A percentile compares a stretch with the other conserved stretches of the same genome.
Evolutionary conservation across 2,113 vertebrate genomes (phyloP).

Genomic region (Gambusia holbrooki): DNA sequence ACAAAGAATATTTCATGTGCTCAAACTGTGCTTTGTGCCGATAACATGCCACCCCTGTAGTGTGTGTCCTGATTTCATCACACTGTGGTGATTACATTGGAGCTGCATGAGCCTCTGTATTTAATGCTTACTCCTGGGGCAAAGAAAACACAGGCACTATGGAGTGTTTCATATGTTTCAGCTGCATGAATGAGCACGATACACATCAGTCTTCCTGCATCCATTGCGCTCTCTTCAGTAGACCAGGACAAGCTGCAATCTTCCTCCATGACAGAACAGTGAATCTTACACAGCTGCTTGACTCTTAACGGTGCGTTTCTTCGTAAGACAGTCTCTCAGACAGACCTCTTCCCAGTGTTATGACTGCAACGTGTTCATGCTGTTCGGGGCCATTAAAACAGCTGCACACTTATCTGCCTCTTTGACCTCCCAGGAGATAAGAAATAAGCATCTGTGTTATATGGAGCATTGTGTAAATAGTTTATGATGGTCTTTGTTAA

Average conservation of each 20-base stretch:
- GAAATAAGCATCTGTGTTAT: background rate
- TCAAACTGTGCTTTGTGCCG: background rate
- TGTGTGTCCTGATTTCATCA: slow-evolving; percentile 12
- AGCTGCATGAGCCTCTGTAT: slow-evolving; percentile 11
- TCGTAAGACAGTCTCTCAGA: slow-evolving; percentile 17
- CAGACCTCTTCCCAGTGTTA: slow-evolving; percentile 55
- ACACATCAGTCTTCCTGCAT: slow-evolving; percentile 64
- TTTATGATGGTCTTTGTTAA: background rate
- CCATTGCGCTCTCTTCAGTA: slow-evolving; percentile 67
- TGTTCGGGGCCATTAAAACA: slow-evolving; percentile 19
- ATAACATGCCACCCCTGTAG: background rate
- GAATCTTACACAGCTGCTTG: slow-evolving; percentile 72
- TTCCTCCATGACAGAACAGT: slow-evolving; percentile 53
- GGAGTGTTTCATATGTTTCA: slow-evolving; percentile 63
- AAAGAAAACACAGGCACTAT: slow-evolving; percentile 29
- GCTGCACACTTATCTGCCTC: slow-evolving; percentile 15
- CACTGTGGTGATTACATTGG: slow-evolving; percentile 31
- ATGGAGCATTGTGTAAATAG: slow-evolving; percentile 15
- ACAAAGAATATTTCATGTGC: slow-evolving; percentile 4
- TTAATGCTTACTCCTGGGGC: slow-evolving; percentile 29
- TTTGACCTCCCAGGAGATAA: slow-evolving; percentile 28
- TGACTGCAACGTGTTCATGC: slow-evolving; percentile 39
- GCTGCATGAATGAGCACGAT: slow-evolving; percentile 70
- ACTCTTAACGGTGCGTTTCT: slow-evolving; percentile 64
- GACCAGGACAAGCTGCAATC: slow-evolving; percentile 65